Evolutionary conservation across 1,140 invertebrate species (phyloP), one percentile per base, ranked within the genome.

Genomic region (Hermetia illucens): DNA sequence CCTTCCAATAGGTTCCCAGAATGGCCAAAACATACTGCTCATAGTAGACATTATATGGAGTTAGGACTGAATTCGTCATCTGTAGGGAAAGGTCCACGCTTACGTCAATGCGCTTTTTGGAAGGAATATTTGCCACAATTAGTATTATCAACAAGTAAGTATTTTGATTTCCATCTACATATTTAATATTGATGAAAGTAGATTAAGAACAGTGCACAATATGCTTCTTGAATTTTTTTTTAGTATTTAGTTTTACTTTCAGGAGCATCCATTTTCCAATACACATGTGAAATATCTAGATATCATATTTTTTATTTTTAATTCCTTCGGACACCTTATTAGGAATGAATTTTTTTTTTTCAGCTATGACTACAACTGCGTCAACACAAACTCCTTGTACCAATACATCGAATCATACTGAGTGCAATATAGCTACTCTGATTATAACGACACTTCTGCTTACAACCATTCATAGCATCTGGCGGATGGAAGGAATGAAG

Each of bases 21-120:
- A 45, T 96, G 91, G 91, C 91, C 91, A 0, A 62, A 77, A 24
- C 86, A 93, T 61, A 88, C 84, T 9, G 72, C 76, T 2, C 71
- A 72, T 39, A 82, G 80, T 8, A 72, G 84, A 49, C 85, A 93
- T 58, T 94, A 82, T 62, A 67, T 95, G 36, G 83, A 83, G 2
- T 63, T 95, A 35, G 79, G 79, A 43, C 71, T 80, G 1, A 87
- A 91, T 59, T 75, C 71, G 8, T 80, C 76, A 19, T 69, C 74
- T n/a, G 77, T 85, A 16, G 88, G 89, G 6, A 71, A 77, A 38
- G 92, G 89, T 15, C 80, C 84, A 5, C 70, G 89, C 41, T 73
- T 86, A 40, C 88, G 87, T 61, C 77, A 94, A 59, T 96, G 92
- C 68, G 86, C 88, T 36, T 96, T 96, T 64, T 96, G 92, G 91